phyloP scores from a whole-genome alignment of 1,140 invertebrate species.

The Anastrepha obliqua region DNA sequence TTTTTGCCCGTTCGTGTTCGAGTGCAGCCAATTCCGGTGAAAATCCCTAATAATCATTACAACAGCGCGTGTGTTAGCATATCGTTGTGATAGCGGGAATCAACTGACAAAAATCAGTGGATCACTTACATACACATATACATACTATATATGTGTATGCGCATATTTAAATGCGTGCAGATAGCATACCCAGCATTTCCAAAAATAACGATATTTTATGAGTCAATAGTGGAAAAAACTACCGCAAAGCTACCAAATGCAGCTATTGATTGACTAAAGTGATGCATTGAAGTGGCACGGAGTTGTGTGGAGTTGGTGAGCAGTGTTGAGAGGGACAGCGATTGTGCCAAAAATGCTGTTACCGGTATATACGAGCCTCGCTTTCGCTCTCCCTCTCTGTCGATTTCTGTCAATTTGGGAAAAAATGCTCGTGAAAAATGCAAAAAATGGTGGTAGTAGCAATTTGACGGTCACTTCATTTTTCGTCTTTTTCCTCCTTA shows the following conservation, averaged over 20 bases:
- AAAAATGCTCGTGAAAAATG: constrained; percentile 27
- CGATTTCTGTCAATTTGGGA: constrained; percentile 26
- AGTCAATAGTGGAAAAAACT: not conserved
- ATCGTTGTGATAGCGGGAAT: constrained; percentile 28
- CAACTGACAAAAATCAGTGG: not conserved
- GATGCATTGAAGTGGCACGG: not conserved
- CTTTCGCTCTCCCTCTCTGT: not conserved
- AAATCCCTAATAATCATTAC: constrained; percentile 49
- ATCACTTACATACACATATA: not conserved
- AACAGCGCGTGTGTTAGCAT: constrained; percentile 29
- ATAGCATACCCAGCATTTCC: not conserved
- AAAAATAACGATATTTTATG: not conserved
- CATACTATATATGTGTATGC: not conserved
- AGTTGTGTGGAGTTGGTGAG: not conserved
- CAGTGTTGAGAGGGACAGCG: not conserved
- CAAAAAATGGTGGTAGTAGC: constrained; percentile 1
- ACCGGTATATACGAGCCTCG: not conserved
- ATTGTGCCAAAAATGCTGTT: constrained; percentile 6
- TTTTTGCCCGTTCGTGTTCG: not conserved
- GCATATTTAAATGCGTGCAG: not conserved
- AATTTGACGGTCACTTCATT: not conserved
- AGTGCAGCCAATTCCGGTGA: constrained; percentile 29
- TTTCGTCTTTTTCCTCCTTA: not conserved
- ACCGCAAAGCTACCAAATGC: not conserved
- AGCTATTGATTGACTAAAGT: not conserved